phyloP scores from a whole-genome alignment of 2,797 vertebrate genomes.

The Lagodon rhomboides region DNA sequence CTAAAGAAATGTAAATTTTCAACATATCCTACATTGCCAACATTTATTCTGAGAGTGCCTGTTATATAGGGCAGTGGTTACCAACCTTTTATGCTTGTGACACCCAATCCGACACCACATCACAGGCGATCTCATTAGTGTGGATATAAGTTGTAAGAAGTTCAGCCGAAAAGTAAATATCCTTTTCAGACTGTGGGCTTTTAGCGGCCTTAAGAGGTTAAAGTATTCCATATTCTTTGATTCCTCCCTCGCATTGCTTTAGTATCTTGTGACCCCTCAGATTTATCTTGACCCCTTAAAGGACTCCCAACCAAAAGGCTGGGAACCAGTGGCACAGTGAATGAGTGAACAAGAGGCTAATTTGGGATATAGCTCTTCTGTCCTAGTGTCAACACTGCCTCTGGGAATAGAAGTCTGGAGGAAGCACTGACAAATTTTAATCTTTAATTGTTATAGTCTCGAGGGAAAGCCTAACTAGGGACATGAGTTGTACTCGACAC shows the following conservation, averaged over 20 bases:
- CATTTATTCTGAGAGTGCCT: too few relatives aligned
- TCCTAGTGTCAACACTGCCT: constrained; percentile 14
- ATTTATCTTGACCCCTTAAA: constrained; percentile 3
- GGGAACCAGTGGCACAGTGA: background rate
- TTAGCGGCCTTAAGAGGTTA: background rate
- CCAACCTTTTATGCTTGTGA: background rate
- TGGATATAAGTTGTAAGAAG: background rate
- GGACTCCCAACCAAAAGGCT: background rate
- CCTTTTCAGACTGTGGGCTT: background rate
- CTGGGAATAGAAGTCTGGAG: constrained; percentile 19
- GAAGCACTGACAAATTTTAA: constrained; percentile 2
- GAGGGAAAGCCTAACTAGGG: background rate
- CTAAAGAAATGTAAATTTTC: too few relatives aligned
- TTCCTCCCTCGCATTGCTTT: background rate
- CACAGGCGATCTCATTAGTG: background rate
- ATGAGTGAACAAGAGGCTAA: constrained; percentile 12
- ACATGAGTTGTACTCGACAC: background rate
- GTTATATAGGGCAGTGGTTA: background rate
- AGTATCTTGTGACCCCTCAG: background rate
- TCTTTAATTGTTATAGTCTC: constrained; percentile 40
- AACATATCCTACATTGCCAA: too few relatives aligned
- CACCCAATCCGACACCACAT: background rate
- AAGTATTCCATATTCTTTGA: background rate
- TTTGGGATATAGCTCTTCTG: background rate
- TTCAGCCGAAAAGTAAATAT: background rate